Conservation (phyloP, 2,888 invertebrate species). For the Epirrhoe tristata region DNA sequence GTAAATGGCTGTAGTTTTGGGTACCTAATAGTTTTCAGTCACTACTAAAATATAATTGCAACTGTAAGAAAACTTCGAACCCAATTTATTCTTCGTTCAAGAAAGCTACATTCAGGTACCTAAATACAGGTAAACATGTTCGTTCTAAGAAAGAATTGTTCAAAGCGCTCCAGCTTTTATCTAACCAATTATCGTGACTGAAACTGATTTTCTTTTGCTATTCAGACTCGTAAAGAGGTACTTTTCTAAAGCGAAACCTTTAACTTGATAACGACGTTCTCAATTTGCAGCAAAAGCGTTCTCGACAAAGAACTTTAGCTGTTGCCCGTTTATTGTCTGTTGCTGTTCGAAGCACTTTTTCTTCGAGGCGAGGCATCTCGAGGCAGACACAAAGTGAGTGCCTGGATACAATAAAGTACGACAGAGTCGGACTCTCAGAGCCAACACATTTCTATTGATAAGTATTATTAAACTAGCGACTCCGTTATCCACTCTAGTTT, state of each 20-base stretch:
- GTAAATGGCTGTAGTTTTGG: neutral
- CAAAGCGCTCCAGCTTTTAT: neutral
- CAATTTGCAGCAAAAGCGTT: constrained; percentile 36
- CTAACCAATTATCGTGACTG: constrained; percentile 25
- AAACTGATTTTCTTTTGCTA: constrained; percentile 25
- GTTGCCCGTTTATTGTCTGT: constrained; percentile 44
- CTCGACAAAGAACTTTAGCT: constrained; percentile 38
- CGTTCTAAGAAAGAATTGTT: constrained; percentile 11
- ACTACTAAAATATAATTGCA: neutral
- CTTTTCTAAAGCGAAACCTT: constrained; percentile 35
- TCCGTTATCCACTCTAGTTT: too few species aligned
- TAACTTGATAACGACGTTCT: constrained; percentile 40
- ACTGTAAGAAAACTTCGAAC: too few species aligned
- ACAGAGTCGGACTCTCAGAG: constrained; percentile 23
- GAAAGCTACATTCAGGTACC: neutral
- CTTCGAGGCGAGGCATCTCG: constrained; percentile 39
- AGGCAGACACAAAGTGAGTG: constrained; percentile 43
- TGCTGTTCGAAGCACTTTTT: constrained; percentile 42
- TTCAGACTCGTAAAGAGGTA: constrained; percentile 19
- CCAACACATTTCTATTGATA: too few species aligned
- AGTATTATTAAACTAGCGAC: too few species aligned
- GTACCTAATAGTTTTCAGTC: neutral
- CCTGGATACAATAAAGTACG: constrained; percentile 40
- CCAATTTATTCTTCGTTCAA: neutral
- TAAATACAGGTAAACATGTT: neutral